Conservation (phyloP, 2,888 invertebrate genomes). For the Eurytoma californica region DNA sequence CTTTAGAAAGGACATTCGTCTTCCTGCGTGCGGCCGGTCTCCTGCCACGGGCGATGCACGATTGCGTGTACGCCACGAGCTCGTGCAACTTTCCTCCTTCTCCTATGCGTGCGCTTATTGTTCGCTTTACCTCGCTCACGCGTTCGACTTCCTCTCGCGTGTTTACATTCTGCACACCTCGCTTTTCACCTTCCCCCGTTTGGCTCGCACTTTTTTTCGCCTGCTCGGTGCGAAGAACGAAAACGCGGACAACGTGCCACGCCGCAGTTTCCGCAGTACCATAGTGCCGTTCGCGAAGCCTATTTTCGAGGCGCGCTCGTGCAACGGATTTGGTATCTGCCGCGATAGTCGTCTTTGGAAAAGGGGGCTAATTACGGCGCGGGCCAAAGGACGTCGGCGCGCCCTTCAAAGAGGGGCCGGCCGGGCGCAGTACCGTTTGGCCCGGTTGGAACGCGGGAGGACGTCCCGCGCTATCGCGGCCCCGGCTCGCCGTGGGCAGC, state of each 20-base stretch:
- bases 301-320: no score
- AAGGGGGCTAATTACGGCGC: no score
- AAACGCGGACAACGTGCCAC: no score
- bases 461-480: constrained; percentile 10
- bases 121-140: neutral
- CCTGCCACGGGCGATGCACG: neutral
- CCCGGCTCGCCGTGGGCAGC: constrained; percentile 10
- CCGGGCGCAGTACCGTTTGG: constrained; percentile 19
- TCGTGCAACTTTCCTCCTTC: neutral
- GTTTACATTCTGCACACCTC: neutral
- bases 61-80: neutral
- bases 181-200: no score
- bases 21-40: neutral
- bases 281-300: no score
- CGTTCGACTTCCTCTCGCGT: constrained; percentile 11
- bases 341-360: no score
- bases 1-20: constrained; percentile 35
- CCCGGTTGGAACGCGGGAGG: constrained; percentile 13
- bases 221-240: no score
- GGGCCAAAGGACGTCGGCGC: neutral
- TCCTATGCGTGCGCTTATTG: constrained; percentile 4
- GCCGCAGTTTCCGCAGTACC: no score
- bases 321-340: no score
- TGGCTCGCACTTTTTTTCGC: no score
- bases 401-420: constrained; percentile 16